phyloP scores from a whole-genome alignment of 37 sponge, comb jelly and placozoan genomes.

The Halichondria panicea region DNA sequence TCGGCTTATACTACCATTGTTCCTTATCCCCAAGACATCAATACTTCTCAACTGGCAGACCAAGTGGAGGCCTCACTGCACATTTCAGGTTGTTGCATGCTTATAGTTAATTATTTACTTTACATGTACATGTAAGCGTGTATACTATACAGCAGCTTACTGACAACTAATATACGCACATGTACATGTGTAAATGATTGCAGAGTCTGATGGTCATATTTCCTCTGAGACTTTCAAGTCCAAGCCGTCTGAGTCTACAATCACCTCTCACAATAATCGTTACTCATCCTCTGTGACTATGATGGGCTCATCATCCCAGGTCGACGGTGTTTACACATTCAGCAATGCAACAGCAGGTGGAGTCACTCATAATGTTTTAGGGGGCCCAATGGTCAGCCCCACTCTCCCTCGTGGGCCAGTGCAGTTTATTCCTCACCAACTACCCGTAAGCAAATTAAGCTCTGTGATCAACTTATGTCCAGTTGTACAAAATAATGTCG shows the following conservation, averaged over 20 bases:
- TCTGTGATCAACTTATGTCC: no score
- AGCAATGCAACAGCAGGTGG: not conserved
- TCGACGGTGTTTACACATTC: not conserved
- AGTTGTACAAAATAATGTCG: no score
- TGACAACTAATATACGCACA: no score
- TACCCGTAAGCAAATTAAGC: not conserved
- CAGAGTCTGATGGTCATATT: no score
- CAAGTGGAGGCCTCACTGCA: slow-evolving; percentile 24
- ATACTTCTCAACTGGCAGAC: slow-evolving; percentile 21
- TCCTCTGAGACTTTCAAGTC: no score
- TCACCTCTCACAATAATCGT: no score
- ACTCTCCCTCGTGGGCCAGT: slow-evolving; percentile 27
- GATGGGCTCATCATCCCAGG: no score
- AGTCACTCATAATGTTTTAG: not conserved
- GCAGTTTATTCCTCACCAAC: slow-evolving; percentile 15
- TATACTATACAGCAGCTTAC: no score
- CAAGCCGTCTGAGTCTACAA: no score
- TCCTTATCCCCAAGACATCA: not conserved
- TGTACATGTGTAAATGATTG: no score
- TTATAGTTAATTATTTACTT: not conserved
- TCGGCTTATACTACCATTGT: slow-evolving; percentile 2
- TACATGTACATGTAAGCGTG: slow-evolving; percentile 1
- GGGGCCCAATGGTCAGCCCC: slow-evolving; percentile 40
- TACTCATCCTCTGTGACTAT: no score
- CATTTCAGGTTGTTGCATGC: not conserved